Evolutionary conservation across 2,113 vertebrate genomes (phyloP).

Genomic region (Bostrychus sinensis): DNA sequence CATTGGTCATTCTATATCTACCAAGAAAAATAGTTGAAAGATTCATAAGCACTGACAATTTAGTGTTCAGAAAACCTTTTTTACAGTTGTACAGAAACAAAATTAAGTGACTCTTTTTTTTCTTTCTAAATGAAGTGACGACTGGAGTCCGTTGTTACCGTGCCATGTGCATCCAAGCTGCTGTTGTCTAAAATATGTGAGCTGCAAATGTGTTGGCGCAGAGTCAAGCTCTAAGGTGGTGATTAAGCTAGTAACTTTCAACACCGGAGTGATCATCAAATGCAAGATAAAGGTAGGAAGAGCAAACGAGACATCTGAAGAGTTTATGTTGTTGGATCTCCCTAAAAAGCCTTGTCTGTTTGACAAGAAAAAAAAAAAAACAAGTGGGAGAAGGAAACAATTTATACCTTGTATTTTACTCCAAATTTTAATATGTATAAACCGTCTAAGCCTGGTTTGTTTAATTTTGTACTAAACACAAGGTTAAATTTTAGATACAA

Average conservation of each 20-base stretch:
- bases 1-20: no score
- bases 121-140: constrained; percentile 3
- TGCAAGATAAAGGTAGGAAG: not conserved
- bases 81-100: not conserved
- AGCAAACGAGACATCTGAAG: constrained; percentile 1
- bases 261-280: not conserved
- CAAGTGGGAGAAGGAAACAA: not conserved
- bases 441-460: no score
- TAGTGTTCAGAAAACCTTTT: no score
- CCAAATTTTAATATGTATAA: not conserved
- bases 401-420: not conserved
- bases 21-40: no score
- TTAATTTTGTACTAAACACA: no score
- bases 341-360: not conserved
- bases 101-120: not conserved
- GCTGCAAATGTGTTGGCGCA: not conserved
- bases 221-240: constrained; percentile 15
- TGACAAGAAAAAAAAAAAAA: no score
- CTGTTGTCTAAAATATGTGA: not conserved
- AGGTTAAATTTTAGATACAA: no score
- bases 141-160: not conserved
- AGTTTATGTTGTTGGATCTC: constrained; percentile 3
- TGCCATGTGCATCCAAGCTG: constrained; percentile 10
- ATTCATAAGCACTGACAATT: no score
- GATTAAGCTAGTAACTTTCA: constrained; percentile 3